A percentile compares a stretch with the other conserved stretches of the same genome.
Evolutionary conservation across 2,113 vertebrate genomes (phyloP).

Genomic region (Vulpes vulpes): DNA sequence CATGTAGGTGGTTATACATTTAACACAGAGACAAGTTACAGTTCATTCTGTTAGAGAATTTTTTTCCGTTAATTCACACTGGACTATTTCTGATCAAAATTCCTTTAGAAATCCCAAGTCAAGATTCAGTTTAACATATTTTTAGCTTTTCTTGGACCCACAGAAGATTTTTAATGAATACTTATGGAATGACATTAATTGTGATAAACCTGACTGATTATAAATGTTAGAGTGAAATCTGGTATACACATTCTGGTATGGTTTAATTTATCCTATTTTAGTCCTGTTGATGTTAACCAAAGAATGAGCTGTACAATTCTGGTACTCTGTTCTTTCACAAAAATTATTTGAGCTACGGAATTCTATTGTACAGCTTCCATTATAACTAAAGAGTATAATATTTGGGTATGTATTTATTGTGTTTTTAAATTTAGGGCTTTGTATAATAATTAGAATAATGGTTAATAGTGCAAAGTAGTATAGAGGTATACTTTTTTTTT

Average conservation of each 20-base stretch:
- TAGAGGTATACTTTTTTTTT: not conserved
- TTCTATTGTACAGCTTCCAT: constrained; percentile 20
- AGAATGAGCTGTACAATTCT: not conserved
- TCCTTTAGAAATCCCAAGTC: not conserved
- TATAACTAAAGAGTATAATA: not conserved
- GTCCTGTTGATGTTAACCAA: not conserved
- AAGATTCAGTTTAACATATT: constrained; percentile 33
- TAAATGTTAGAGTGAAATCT: not conserved
- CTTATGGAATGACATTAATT: constrained; percentile 22
- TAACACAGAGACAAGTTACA: not conserved
- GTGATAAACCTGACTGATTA: not conserved
- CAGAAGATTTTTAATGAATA: constrained; percentile 21
- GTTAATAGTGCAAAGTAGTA: constrained; percentile 5
- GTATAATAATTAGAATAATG: not conserved
- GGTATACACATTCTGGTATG: not conserved
- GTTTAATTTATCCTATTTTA: constrained; percentile 3
- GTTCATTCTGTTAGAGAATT: not conserved
- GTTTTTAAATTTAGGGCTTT: constrained; percentile 48
- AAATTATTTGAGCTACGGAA: constrained; percentile 22
- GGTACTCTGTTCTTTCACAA: constrained; percentile 44
- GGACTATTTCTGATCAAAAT: constrained; percentile 33
- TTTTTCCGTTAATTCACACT: not conserved
- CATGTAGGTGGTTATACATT: not conserved
- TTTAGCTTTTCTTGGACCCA: not conserved
- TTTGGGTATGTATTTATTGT: constrained; percentile 18